Evolutionary conservation across 1,140 invertebrate species (phyloP), one percentile per base, ranked within the genome.

Genomic region (Dolichoris vasculosae): DNA sequence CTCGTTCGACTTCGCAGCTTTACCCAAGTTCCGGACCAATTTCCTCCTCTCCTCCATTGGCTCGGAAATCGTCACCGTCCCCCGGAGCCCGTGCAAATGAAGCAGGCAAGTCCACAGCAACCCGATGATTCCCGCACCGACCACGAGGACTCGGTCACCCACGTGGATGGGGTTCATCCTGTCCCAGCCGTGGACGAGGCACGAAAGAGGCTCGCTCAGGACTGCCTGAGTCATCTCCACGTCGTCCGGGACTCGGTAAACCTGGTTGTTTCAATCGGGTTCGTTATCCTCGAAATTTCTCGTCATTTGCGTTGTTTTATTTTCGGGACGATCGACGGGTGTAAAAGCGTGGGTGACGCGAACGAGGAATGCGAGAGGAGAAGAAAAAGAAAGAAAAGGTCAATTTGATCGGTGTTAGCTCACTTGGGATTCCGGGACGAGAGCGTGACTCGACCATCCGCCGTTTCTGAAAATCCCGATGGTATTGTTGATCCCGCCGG

Each of bases 111-210:
- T 88, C 95, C 96, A 96, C 2, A 96, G 90, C 85, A 96, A 87
- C 88, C 96, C 96, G 87, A 96, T 96, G 71, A 96, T 96, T 11
- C 96, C 96, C 46, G 96, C 95, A 3, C 96, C 96, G 4, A 94
- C 94, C 0, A 96, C 91, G 1, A 96, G 92, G n/a, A 96, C 94
- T 75, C 93, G 94, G 3, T 92, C 87, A 8, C 95, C 95, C 26
- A 96, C 92, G 3, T 92, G 87, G 26, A 96, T 91, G 0, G 95
- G 95, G 83, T 93, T 92, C 13, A 95, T 93, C 51, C 92, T 92
- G 86, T 96, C 94, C 93, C 94, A 95, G 1, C 95, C 96, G 85
- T 96, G 96, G 8, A 95, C 93, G 2, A 96, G 89, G 87, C 96
- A 96, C 0, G 96, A 96, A 11, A 96, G 91, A 0, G 96, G 96